Evolutionary conservation across 1,140 invertebrate species (phyloP).

Genomic region (Orchestia grillus): DNA sequence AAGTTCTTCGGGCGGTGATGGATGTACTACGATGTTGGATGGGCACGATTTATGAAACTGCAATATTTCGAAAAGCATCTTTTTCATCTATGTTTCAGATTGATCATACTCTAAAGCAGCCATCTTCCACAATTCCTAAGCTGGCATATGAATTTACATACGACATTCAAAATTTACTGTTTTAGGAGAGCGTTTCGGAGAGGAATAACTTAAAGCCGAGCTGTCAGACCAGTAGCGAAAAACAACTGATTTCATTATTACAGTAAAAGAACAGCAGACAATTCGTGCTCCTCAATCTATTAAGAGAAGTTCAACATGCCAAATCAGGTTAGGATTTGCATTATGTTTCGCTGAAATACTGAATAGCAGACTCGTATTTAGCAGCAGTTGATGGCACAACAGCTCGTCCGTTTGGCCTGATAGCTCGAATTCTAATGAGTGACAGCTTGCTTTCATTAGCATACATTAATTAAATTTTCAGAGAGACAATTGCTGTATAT

Average conservation of each 20-base stretch:
- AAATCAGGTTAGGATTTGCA: background rate
- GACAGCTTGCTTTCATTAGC: background rate
- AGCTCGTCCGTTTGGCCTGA: background rate
- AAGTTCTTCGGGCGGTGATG: background rate
- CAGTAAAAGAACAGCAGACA: background rate
- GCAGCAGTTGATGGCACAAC: background rate
- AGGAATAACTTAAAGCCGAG: too few relatives aligned
- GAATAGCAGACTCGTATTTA: background rate
- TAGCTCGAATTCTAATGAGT: background rate
- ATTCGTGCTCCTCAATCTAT: background rate
- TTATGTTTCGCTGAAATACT: background rate
- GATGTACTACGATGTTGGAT: too few relatives aligned
- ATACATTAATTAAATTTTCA: background rate
- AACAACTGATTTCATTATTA: background rate
- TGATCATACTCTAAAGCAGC: background rate
- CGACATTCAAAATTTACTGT: background rate
- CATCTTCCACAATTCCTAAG: background rate
- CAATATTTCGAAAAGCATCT: too few relatives aligned
- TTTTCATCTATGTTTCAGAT: background rate
- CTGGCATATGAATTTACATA: background rate
- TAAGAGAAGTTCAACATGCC: background rate
- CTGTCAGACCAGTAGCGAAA: background rate
- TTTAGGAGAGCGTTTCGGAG: background rate
- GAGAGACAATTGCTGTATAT: background rate
- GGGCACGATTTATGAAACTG: too few relatives aligned